phyloP scores from a whole-genome alignment of 2,113 vertebrate species.

The Phaethornis superciliosus region DNA sequence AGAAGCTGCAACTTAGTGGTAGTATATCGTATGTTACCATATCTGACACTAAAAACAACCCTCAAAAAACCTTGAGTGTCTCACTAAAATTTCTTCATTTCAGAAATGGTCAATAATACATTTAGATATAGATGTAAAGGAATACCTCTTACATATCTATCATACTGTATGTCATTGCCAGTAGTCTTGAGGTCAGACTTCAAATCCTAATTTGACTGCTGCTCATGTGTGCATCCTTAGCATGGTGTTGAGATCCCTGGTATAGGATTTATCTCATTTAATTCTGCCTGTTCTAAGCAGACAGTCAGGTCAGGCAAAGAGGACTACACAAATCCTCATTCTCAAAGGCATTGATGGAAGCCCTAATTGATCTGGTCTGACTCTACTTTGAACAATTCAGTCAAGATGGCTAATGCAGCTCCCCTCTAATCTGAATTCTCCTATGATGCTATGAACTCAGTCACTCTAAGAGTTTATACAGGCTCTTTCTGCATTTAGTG shows the following conservation, averaged over 20 bases:
- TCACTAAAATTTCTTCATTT: not conserved
- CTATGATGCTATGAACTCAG: not conserved
- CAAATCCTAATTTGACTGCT: not conserved
- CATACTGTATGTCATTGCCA: not conserved
- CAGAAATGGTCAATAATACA: not conserved
- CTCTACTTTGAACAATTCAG: not conserved
- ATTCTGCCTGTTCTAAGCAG: not conserved
- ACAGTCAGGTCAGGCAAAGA: not conserved
- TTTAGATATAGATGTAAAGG: not conserved
- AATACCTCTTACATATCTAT: not conserved
- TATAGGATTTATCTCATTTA: not conserved
- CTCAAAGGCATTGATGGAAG: not conserved
- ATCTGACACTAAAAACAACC: not conserved
- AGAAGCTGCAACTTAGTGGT: not conserved
- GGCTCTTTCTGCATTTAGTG: not conserved
- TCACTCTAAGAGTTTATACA: not conserved
- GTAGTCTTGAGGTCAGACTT: not conserved
- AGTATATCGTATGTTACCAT: not conserved
- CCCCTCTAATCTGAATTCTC: not conserved
- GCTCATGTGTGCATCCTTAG: not conserved
- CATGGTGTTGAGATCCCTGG: not conserved
- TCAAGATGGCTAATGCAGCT: not conserved
- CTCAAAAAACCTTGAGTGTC: not conserved
- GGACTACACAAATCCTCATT: not conserved
- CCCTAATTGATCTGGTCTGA: not conserved